A percentile compares a stretch with the other conserved stretches of the same genome.
Evolutionary conservation across 2,113 vertebrate species (phyloP).

Genomic region (Gorsachius goisagi): DNA sequence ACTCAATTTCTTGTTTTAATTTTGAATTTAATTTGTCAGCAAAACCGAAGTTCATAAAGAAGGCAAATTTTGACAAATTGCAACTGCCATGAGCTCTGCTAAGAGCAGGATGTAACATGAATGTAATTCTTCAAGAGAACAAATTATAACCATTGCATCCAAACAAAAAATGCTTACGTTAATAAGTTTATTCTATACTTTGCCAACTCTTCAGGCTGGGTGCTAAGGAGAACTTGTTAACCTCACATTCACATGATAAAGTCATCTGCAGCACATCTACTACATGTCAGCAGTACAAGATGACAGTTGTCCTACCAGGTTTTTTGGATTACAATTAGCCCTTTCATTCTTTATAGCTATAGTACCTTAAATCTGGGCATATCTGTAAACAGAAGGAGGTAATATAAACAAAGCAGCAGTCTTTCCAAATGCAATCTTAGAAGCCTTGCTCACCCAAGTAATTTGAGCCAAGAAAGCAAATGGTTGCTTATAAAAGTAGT

Average conservation of each 20-base stretch:
- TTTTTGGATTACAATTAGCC: not conserved
- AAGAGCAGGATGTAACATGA: constrained; percentile 58
- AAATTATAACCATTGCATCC: constrained; percentile 40
- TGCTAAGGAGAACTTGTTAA: not conserved
- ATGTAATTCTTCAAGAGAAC: constrained; percentile 27
- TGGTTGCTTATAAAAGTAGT: not conserved
- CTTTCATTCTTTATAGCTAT: not conserved
- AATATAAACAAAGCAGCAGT: not conserved
- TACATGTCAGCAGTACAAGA: not conserved
- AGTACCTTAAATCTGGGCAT: not conserved
- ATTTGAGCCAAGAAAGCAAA: not conserved
- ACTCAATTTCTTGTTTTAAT: constrained; percentile 48
- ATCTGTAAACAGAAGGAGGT: not conserved
- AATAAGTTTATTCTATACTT: not conserved
- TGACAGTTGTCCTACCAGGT: not conserved
- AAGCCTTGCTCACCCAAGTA: not conserved
- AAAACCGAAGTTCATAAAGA: constrained; percentile 53
- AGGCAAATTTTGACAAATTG: constrained; percentile 66
- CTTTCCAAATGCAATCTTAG: not conserved
- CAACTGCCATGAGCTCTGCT: constrained; percentile 52
- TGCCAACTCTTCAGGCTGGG: constrained; percentile 23
- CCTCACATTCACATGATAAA: not conserved
- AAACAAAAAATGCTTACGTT: constrained; percentile 32
- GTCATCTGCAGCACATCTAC: not conserved
- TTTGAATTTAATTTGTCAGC: constrained; percentile 58